phyloP scores from a whole-genome alignment of 2,797 vertebrate species.

The Dicrostonyx torquatus region DNA sequence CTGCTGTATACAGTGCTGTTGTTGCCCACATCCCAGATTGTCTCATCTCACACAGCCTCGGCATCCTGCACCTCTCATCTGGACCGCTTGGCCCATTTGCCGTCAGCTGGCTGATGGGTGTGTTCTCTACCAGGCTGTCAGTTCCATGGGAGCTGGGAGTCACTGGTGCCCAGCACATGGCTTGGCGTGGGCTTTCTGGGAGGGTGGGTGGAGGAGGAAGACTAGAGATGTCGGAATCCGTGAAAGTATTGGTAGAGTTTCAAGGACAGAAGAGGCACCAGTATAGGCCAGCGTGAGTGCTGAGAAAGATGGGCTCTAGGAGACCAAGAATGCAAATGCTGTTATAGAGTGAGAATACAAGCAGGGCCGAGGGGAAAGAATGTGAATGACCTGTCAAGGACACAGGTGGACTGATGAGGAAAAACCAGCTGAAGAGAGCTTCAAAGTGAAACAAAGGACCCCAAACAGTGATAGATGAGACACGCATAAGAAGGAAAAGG shows the following conservation, averaged over 20 bases:
- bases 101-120: neutral
- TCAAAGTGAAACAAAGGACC: too few relatives aligned
- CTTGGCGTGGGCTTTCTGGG: neutral
- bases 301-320: neutral
- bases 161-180: neutral
- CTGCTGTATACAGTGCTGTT: neutral
- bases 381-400: neutral
- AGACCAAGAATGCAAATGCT: neutral
- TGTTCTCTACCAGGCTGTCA: neutral
- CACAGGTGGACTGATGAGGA: neutral
- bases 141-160: neutral
- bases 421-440: neutral
- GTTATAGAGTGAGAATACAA: neutral
- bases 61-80: neutral
- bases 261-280: neutral
- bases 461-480: neutral
- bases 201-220: neutral
- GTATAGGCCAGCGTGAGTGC: too few relatives aligned
- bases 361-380: neutral
- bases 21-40: neutral
- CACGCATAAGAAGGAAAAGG: neutral
- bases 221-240: neutral
- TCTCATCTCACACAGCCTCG: neutral
- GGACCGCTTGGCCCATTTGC: neutral
- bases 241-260: neutral